Base-by-base conservation (phyloP, 2,113 vertebrate genomes). In the Oophaga pumilio region DNA sequence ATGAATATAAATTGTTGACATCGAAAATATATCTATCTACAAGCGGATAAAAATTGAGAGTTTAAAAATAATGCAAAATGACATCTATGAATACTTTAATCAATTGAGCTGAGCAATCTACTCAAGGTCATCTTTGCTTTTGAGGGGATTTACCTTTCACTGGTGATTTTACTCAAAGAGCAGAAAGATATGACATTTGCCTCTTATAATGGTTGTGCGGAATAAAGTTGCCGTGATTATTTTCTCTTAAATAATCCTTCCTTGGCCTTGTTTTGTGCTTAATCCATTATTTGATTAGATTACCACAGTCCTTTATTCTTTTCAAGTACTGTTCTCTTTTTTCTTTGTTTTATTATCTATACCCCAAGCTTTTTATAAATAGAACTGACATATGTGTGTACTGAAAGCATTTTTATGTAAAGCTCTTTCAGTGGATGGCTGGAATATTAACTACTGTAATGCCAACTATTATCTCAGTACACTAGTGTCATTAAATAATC, bases 231-330 rank as follows among this genome's bases (percentile, higher is more conserved):
- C 56, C 60, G 56, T 81, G 26, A 81, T 81, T 59, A 81, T 33
- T 77, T 77, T 20, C 8, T 53, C 50, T 56, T 77, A 56, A 77
- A 52, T 77, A 26, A 77, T 77, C 76, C 76, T 77, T 77, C 22
- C 50, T 77, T 24, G 76, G 76, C 76, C 53, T 77, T 77, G 76
- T 56, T 77, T 77, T 77, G 50, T 56, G 76, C 50, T 77, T 77
- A 77, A 56, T 77, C 76, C 76, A 77, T 77, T 77, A 77, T 77
- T 77, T 53, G 76, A 77, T 77, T 77, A 81, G 78, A 81, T 81
- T 81, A 43, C 26, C 4, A 24, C 11, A 33, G 14, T 4, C 56
- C 57, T 59, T 81, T 81, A 17, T 81, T 60, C 56, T 81, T 81
- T 60, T 59, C 57, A 60, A 81, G 53, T 59, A 57, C 57, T 59